Evolutionary conservation across 2,113 vertebrate species (phyloP), one percentile per base, ranked within the genome.

Genomic region (Pelmatolapia mariae): DNA sequence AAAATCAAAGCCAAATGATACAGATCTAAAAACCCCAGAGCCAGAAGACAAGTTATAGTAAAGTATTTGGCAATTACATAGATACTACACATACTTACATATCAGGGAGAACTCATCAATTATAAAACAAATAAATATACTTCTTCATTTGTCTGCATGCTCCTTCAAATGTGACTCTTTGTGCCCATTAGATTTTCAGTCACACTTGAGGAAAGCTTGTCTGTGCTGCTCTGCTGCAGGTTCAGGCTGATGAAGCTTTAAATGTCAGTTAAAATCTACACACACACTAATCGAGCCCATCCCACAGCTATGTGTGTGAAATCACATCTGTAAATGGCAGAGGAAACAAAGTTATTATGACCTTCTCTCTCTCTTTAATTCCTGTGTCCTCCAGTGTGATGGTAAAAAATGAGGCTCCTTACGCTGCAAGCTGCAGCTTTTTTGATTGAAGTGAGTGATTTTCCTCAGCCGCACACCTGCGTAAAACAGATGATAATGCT

Each of bases 401-500:
- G 91, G 95, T 97, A 97, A 98, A 97, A 98, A 97, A 97, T 97
- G 97, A 97, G 95, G 95, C 95, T 85, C 87, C 87, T 86, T 96
- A 89, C 91, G 87, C 95, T 94, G 91, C 89, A 95, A 97, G 96
- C 96, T 93, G 97, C 96, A 93, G 95, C 94, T 96, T 93, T 92
- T 98, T 97, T 98, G 97, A 98, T 97, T 96, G 98, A 98, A 98
- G 94, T 97, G 97, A 97, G 96, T 97, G 97, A 98, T 98, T 97
- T 97, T 96, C 94, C 93, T 92, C 93, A 95, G 87, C 96, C 96
- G 95, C 96, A 98, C 97, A 98, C 97, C 98, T 97, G 97, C 95
- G 95, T 96, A 96, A 98, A 98, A 99, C 96, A 96, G 97, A 98
- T 98, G 97, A 97, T 97, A 97, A 98, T 97, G 95, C 97, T 96